These are phyloP conservation scores for Cheirogaleus medius DNA, from an alignment of 2,113 vertebrate genomes.

Conservation along the genomic window DNA sequence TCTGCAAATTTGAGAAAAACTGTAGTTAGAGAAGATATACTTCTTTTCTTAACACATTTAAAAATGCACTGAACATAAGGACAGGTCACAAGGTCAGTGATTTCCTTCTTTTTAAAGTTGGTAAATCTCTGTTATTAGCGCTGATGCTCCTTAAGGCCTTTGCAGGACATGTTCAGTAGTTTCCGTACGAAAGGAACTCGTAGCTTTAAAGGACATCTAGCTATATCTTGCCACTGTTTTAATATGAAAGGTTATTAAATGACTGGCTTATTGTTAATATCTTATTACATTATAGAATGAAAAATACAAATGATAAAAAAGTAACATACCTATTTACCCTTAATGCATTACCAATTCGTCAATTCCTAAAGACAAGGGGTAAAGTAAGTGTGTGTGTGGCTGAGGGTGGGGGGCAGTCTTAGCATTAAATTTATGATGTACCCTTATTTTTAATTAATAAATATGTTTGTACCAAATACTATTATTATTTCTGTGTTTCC, in stretches of 20 bases:
- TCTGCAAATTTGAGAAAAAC: background rate
- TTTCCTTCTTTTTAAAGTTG: background rate
- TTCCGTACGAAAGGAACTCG: conserved; percentile 33
- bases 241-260: background rate
- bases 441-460: background rate
- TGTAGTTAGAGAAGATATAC: background rate
- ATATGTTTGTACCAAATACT: background rate
- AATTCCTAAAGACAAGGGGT: conserved; percentile 28
- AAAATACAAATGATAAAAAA: background rate
- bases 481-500: background rate
- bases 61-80: background rate
- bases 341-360: background rate
- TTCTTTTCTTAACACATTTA: background rate
- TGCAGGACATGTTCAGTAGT: background rate
- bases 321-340: background rate
- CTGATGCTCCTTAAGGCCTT: background rate
- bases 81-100: background rate
- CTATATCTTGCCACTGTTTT: background rate
- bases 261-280: background rate
- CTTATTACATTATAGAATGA: background rate
- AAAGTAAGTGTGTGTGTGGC: background rate
- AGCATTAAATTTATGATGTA: background rate
- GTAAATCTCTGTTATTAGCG: background rate
- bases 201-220: background rate
- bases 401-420: background rate